These are phyloP conservation scores for Chloroceryle inda DNA, from an alignment of 2,797 vertebrate genomes.

Conservation along the genomic window DNA sequence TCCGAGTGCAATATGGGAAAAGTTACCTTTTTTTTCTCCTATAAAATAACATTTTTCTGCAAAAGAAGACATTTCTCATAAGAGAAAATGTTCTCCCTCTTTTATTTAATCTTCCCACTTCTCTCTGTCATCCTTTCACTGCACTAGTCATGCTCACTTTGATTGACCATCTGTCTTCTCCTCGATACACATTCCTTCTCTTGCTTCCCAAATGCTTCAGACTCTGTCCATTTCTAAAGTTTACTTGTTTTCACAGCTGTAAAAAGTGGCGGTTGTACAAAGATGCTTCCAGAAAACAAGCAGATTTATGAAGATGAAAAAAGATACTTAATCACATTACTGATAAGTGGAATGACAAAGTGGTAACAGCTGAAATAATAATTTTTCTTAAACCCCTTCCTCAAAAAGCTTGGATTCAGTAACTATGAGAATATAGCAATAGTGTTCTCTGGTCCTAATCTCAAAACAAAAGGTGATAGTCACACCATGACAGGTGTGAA, in stretches of 20 bases:
- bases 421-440: neutral
- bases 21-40: neutral
- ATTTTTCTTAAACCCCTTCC: neutral
- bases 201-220: neutral
- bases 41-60: neutral
- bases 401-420: neutral
- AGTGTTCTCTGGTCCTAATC: neutral
- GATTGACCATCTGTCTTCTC: neutral
- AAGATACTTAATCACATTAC: neutral
- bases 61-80: neutral
- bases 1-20: rapidly evolving
- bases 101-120: neutral
- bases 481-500: neutral
- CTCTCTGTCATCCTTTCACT: neutral
- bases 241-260: neutral
- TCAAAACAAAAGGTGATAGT: neutral
- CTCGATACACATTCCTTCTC: neutral
- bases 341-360: neutral
- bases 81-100: neutral
- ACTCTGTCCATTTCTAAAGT: neutral
- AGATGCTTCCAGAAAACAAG: neutral
- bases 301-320: neutral
- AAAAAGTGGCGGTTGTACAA: neutral
- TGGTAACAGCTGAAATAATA: neutral
- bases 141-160: neutral